Percentiles rank a stretch among this genome's conserved stretches.
phyloP scores from a whole-genome alignment of 2,888 invertebrate genomes.

The Napeogenes sylphis region DNA sequence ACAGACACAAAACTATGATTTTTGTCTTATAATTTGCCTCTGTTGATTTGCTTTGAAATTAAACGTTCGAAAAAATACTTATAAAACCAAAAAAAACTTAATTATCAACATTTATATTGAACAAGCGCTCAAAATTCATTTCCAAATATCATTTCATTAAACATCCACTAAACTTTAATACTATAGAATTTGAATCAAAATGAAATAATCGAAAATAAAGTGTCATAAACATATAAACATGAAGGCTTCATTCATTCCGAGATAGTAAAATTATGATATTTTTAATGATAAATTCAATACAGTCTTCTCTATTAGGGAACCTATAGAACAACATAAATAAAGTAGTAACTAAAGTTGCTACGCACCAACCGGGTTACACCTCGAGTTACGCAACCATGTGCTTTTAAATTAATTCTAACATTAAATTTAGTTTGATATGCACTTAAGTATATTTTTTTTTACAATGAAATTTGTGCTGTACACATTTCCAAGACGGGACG shows the following conservation, averaged over 20 bases:
- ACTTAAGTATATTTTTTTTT: constrained; percentile 70
- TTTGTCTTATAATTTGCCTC: constrained; percentile 22
- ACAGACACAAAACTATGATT: constrained; percentile 17
- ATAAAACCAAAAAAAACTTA: constrained; percentile 46
- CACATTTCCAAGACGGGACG: constrained; percentile 43
- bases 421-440: constrained; percentile 75
- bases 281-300: constrained; percentile 28
- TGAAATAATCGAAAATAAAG: constrained; percentile 23
- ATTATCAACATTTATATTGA: constrained; percentile 45
- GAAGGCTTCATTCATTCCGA: constrained; percentile 14
- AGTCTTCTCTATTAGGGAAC: constrained; percentile 33
- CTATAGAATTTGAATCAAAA: constrained; percentile 18
- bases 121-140: constrained; percentile 55
- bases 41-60: constrained; percentile 32
- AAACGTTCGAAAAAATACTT: constrained; percentile 20
- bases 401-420: constrained; percentile 65
- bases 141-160: constrained; percentile 49
- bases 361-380: constrained; percentile 15
- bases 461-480: constrained; percentile 75
- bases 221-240: constrained; percentile 8
- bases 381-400: constrained; percentile 34
- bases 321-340: constrained; percentile 21
- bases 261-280: constrained; percentile 22
- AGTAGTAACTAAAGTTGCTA: constrained; percentile 14
- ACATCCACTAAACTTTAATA: constrained; percentile 6